Evolutionary conservation across 2,888 invertebrate species (phyloP), one percentile per base, ranked within the genome.

Genomic region (Iphiclides podalirius): DNA sequence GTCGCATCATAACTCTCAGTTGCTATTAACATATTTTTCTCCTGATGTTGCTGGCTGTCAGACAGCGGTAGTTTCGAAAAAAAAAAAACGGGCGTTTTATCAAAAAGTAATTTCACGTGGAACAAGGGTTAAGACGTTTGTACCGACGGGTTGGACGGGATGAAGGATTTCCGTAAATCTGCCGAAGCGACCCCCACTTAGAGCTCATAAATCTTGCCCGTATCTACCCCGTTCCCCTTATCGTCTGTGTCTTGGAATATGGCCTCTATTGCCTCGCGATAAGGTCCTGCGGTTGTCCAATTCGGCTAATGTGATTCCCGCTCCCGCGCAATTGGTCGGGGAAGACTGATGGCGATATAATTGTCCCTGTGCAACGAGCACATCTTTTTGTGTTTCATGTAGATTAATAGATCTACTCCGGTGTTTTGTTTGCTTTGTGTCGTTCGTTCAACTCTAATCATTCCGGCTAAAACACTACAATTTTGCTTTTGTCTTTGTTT

Each of bases 261-360:
- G 38, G 38, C 40, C 42, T 50, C 45, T 58, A 52, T 37, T 36
- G 7, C 37, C 1, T 50, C n/a, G 44, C 12, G 38, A 52, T 54
- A 54, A 44, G 53, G 42, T 38, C 14, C 33, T 42, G 37, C 11
- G 35, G n/a, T n/a, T n/a, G 46, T 44, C 38, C 31, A 46, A 39
- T 55, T 33, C 28, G 34, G 42, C 38, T 50, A 47, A 53, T 53
- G 47, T 48, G 39, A 48, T 43, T 43, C 43, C 43, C 28, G 53
- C 44, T 47, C 53, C 48, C 34, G 53, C 44, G 55, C 64, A 64
- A 63, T 66, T 63, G 66, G n/a, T n/a, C 61, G 63, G 58, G 57
- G 58, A 62, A 65, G 67, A 67, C 58, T 59, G 67, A 68, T 68
- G 65, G 59, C 37, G 52, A 58, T 64, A 61, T 67, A 68, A 68